Evolutionary conservation across 2,888 invertebrate species (phyloP).

Genomic region (Ophioninae sp.): DNA sequence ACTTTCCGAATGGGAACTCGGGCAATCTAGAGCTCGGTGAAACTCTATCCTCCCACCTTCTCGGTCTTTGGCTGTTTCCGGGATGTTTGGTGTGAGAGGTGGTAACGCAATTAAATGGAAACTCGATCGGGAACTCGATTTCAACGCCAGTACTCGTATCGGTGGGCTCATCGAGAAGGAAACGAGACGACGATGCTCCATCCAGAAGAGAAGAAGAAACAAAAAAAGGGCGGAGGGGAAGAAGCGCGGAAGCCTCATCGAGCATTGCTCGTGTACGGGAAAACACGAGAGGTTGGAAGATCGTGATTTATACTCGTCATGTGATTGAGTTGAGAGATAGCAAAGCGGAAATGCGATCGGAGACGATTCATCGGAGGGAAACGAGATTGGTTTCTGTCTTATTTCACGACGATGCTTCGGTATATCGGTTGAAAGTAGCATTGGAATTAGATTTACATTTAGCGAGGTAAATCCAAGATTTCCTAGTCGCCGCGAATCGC

Average conservation of each 20-base stretch:
- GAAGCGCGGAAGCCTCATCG: slow-evolving; percentile 9
- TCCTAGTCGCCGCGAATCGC: background rate
- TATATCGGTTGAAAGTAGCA: background rate
- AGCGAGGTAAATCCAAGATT: background rate
- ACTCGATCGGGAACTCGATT: slow-evolving; percentile 60
- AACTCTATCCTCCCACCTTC: slow-evolving; percentile 43
- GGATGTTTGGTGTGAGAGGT: slow-evolving; percentile 25
- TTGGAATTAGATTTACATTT: background rate
- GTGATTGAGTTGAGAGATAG: slow-evolving; percentile 29
- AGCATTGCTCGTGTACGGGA: slow-evolving; percentile 26
- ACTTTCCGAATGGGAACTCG: slow-evolving; percentile 54
- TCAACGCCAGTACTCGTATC: slow-evolving; percentile 50
- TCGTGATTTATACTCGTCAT: slow-evolving; percentile 21
- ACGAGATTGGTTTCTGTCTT: background rate
- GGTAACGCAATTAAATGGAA: slow-evolving; percentile 57
- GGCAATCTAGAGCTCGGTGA: slow-evolving; percentile 46
- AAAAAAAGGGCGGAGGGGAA: too few species aligned
- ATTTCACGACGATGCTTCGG: background rate
- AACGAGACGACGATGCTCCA: slow-evolving; percentile 31
- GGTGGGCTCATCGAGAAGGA: slow-evolving; percentile 30
- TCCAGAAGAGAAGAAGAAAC: slow-evolving; percentile 8
- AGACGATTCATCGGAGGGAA: slow-evolving; percentile 2
- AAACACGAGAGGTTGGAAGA: slow-evolving; percentile 15
- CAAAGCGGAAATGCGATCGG: slow-evolving; percentile 16
- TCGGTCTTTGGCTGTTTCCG: slow-evolving; percentile 2